These are phyloP conservation scores for Oreortyx pictus DNA, from an alignment of 2,797 vertebrate genomes.

Conservation along the genomic window DNA sequence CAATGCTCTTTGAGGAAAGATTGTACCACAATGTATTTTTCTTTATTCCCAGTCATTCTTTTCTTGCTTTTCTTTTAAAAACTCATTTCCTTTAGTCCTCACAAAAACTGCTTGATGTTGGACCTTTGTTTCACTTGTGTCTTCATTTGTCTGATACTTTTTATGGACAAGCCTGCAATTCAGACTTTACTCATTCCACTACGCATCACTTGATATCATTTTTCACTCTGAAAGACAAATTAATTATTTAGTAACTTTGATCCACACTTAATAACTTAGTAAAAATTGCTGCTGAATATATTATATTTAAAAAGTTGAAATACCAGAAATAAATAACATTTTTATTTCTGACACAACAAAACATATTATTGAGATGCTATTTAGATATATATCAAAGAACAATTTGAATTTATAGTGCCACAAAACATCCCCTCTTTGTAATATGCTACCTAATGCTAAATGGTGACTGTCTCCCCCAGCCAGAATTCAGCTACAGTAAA, in stretches of 20 bases:
- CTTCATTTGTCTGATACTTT: constrained; percentile 57
- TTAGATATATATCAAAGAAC: neutral
- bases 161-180: constrained; percentile 35
- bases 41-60: constrained; percentile 30
- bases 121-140: constrained; percentile 56
- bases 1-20: constrained; percentile 62
- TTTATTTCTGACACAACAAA: neutral
- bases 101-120: constrained; percentile 60
- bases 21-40: constrained; percentile 52
- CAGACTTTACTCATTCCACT: constrained; percentile 40
- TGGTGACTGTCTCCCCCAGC: neutral
- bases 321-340: neutral
- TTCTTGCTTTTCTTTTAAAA: constrained; percentile 57
- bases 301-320: neutral
- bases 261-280: neutral
- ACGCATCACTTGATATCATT: constrained; percentile 34
- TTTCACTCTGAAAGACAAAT: constrained; percentile 26
- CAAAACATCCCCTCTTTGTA: neutral
- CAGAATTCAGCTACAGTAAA: neutral
- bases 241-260: neutral
- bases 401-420: neutral
- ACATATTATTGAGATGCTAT: neutral
- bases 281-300: neutral
- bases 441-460: neutral
- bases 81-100: constrained; percentile 33